A percentile compares a stretch with the other conserved stretches of the same genome.
Conservation (phyloP, 2,888 invertebrate genomes). For the Hylaea fasciaria region DNA sequence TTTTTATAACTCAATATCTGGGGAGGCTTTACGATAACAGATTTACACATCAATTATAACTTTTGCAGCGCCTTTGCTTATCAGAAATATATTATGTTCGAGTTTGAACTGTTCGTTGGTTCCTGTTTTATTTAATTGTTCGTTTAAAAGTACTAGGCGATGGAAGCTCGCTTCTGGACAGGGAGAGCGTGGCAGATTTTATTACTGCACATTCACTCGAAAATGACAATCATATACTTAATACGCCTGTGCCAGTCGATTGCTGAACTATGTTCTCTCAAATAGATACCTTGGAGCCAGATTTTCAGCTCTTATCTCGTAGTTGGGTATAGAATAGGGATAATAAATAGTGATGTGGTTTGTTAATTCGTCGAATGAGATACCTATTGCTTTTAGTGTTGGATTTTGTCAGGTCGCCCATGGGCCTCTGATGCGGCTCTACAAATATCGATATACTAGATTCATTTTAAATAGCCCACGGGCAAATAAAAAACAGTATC, state of each 20-base stretch:
- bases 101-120: constrained; percentile 28
- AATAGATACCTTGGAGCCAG: no score
- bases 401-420: no score
- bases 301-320: no score
- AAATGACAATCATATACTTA: not conserved
- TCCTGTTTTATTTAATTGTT: constrained; percentile 35
- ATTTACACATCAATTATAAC: constrained; percentile 76
- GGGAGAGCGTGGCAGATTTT: not conserved
- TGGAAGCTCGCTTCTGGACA: constrained; percentile 1
- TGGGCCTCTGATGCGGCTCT: no score
- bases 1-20: constrained; percentile 78
- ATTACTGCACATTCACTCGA: constrained; percentile 5
- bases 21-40: constrained; percentile 70
- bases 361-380: no score
- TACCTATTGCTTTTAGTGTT: no score
- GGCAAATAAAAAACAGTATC: constrained; percentile 1
- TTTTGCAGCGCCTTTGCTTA: constrained; percentile 58
- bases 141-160: constrained; percentile 22
- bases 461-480: no score
- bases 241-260: no score
- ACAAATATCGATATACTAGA: no score
- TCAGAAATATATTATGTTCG: constrained; percentile 41
- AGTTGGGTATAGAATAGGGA: no score
- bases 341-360: no score
- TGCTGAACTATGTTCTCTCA: no score